phyloP scores from a whole-genome alignment of 2,888 invertebrate species.

The Villa cingulata region DNA sequence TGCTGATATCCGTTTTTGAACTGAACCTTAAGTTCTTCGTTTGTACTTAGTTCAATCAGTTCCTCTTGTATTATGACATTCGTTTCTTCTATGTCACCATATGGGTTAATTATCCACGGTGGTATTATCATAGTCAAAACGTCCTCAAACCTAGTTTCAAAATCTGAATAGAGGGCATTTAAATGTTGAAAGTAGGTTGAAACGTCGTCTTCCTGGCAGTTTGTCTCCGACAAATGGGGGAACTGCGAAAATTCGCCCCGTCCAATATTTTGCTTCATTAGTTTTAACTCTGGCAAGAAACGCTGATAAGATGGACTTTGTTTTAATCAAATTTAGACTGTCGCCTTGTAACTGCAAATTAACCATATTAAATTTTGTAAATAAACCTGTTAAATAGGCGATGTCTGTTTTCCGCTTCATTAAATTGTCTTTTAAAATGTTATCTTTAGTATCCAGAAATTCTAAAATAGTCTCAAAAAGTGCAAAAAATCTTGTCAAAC shows the following conservation, averaged over 20 bases:
- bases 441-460: no score
- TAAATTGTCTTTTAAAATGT: not conserved
- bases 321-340: not conserved
- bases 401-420: not conserved
- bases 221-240: not conserved
- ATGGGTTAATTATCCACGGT: constrained; percentile 1
- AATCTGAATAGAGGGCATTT: not conserved
- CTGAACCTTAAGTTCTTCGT: not conserved
- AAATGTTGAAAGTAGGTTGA: constrained; percentile 1
- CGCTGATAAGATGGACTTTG: not conserved
- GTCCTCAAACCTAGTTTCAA: constrained; percentile 1
- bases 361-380: not conserved
- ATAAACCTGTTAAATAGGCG: not conserved
- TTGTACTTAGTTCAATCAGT: not conserved
- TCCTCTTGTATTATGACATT: constrained; percentile 1
- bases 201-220: constrained; percentile 1
- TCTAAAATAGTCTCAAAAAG: no score
- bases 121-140: not conserved
- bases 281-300: not conserved
- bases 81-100: constrained; percentile 1
- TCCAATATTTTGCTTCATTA: not conserved
- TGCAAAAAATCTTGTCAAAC: no score
- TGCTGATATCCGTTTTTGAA: constrained; percentile 1
- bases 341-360: not conserved
- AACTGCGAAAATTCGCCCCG: not conserved